Conservation (phyloP, 2,888 invertebrate species). For the Agelastica alni region DNA sequence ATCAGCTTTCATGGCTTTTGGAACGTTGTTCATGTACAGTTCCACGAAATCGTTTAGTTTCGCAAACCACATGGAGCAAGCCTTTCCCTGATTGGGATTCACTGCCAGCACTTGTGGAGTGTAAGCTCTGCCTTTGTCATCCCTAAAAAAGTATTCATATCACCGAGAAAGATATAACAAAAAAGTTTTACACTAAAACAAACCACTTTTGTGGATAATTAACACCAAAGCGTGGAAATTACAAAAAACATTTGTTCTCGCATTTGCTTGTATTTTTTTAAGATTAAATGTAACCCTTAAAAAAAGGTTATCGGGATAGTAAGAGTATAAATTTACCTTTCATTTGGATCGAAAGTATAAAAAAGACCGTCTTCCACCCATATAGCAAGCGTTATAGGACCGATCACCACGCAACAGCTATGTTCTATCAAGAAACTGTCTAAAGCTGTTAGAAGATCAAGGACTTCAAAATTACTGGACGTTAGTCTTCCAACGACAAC, state of each 20-base stretch:
- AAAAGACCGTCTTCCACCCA: slow-evolving; percentile 55
- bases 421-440: slow-evolving; percentile 50
- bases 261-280: too few relatives aligned
- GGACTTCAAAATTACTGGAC: slow-evolving; percentile 44
- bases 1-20: slow-evolving; percentile 31
- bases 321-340: slow-evolving; percentile 36
- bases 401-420: slow-evolving; percentile 52
- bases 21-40: slow-evolving; percentile 53
- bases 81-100: slow-evolving; percentile 45
- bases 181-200: background rate
- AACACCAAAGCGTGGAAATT: too few relatives aligned
- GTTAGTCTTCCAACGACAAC: slow-evolving; percentile 51
- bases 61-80: slow-evolving; percentile 54
- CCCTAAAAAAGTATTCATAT: slow-evolving; percentile 37
- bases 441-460: slow-evolving; percentile 53
- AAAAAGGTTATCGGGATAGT: too few relatives aligned
- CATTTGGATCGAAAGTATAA: slow-evolving; percentile 58
- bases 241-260: too few relatives aligned
- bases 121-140: slow-evolving; percentile 44
- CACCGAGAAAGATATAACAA: background rate
- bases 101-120: slow-evolving; percentile 25
- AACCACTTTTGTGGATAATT: background rate
- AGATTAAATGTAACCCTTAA: too few relatives aligned
- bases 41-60: slow-evolving; percentile 50
- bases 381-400: slow-evolving; percentile 53